A percentile compares a stretch with the other conserved stretches of the same genome.
Conservation (phyloP, 2,888 invertebrate species). For the Sarcophaga carnaria region DNA sequence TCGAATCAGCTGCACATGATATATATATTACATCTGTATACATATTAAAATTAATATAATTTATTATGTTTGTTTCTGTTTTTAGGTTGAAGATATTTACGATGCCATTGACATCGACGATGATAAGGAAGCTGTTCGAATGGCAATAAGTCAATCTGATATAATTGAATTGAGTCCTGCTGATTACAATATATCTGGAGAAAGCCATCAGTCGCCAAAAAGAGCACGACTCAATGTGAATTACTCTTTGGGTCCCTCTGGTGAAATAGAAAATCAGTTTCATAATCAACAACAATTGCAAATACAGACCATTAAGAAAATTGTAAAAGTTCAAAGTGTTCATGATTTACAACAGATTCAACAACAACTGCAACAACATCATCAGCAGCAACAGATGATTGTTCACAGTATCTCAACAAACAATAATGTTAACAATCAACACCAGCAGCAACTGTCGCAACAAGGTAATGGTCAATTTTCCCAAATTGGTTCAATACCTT, state of each 20-base stretch:
- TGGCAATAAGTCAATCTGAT: constrained; percentile 81
- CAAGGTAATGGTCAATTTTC: constrained; percentile 51
- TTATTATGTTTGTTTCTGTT: background rate
- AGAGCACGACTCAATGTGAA: constrained; percentile 80
- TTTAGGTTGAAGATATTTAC: constrained; percentile 87
- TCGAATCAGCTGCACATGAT: too few relatives aligned
- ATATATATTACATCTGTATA: too few relatives aligned
- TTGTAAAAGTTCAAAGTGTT: constrained; percentile 71
- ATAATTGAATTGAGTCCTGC: constrained; percentile 83
- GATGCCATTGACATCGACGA: constrained; percentile 89
- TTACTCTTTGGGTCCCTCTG: constrained; percentile 82
- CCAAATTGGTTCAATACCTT: constrained; percentile 35
- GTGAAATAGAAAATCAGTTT: constrained; percentile 78
- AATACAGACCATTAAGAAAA: constrained; percentile 73
- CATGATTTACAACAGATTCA: constrained; percentile 65
- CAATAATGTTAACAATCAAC: constrained; percentile 38
- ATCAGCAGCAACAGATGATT: constrained; percentile 72
- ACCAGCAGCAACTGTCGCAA: constrained; percentile 44
- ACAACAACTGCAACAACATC: constrained; percentile 72
- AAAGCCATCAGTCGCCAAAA: constrained; percentile 77
- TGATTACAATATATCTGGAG: constrained; percentile 83
- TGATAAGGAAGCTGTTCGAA: constrained; percentile 79
- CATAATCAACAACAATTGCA: constrained; percentile 71
- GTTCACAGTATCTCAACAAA: constrained; percentile 60
- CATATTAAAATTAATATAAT: too few relatives aligned